These are phyloP conservation scores for Drosophila seguyi DNA, from an alignment of 1,140 invertebrate species.

Conservation along the genomic window DNA sequence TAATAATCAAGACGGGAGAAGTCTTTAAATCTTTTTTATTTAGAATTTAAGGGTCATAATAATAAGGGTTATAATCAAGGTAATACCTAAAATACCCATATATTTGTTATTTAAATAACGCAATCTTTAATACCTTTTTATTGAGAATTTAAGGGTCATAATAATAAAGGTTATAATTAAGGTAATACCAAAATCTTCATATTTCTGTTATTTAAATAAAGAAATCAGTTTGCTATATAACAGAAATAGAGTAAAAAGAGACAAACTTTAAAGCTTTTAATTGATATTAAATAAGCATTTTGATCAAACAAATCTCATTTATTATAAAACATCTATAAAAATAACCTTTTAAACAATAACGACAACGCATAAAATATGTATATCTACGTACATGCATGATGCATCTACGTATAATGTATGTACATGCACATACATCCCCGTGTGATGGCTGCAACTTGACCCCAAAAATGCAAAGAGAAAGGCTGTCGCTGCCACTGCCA, in stretches of 20 bases:
- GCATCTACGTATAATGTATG: constrained; percentile 36
- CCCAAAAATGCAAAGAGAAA: constrained; percentile 65
- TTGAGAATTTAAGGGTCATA: too few species aligned
- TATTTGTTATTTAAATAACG: too few species aligned
- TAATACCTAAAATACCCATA: too few species aligned
- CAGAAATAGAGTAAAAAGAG: too few species aligned
- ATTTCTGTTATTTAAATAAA: too few species aligned
- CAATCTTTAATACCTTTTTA: too few species aligned
- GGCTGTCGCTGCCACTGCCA: constrained; percentile 14
- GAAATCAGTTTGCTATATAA: neutral
- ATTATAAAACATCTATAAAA: constrained; percentile 13
- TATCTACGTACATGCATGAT: constrained; percentile 14
- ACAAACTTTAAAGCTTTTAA: neutral
- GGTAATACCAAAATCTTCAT: too few species aligned
- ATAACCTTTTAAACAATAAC: constrained; percentile 3
- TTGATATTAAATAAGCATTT: neutral
- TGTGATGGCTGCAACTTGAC: constrained; percentile 40
- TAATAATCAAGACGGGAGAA: neutral
- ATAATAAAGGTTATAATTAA: too few species aligned
- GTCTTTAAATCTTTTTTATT: too few species aligned
- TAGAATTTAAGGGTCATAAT: too few species aligned
- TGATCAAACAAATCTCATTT: too few species aligned
- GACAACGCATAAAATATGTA: constrained; percentile 13
- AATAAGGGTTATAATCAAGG: too few species aligned
- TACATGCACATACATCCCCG: constrained; percentile 13